Evolutionary conservation across 2,113 vertebrate genomes (phyloP).

Genomic region (Ahaetulla prasina): DNA sequence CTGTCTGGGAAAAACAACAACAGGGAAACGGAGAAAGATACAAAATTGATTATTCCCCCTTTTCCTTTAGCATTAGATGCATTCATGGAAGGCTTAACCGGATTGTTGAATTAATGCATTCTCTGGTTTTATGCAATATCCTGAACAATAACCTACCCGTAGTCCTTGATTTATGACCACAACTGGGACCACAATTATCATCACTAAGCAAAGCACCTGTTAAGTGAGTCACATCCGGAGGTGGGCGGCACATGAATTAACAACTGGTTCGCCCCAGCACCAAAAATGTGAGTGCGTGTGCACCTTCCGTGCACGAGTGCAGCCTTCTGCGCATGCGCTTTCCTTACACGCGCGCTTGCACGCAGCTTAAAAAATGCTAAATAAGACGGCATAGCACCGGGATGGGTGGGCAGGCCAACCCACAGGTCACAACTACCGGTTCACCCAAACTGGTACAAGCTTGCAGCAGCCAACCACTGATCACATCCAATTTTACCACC

Average conservation of each 20-base stretch:
- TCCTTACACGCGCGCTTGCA: too few species aligned
- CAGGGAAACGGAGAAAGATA: not conserved
- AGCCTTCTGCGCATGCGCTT: too few species aligned
- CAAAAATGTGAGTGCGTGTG: too few species aligned
- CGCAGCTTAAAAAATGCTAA: too few species aligned
- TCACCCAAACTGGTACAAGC: too few species aligned
- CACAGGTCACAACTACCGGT: too few species aligned
- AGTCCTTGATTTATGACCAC: not conserved
- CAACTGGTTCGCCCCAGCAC: too few species aligned
- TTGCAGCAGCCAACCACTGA: too few species aligned
- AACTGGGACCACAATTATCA: not conserved
- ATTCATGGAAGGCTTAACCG: not conserved
- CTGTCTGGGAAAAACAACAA: slow-evolving; percentile 68
- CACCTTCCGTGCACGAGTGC: too few species aligned
- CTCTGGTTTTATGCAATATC: not conserved
- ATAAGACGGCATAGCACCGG: too few species aligned
- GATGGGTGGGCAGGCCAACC: too few species aligned
- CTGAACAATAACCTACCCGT: not conserved
- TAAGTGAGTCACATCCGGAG: not conserved
- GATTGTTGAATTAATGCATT: not conserved
- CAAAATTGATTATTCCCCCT: not conserved
- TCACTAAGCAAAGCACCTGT: not conserved
- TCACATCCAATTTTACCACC: not conserved
- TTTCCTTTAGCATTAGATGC: not conserved
- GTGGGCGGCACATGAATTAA: too few species aligned